Conservation (phyloP, 1,140 invertebrate species). For the Ganaspis sp. region DNA sequence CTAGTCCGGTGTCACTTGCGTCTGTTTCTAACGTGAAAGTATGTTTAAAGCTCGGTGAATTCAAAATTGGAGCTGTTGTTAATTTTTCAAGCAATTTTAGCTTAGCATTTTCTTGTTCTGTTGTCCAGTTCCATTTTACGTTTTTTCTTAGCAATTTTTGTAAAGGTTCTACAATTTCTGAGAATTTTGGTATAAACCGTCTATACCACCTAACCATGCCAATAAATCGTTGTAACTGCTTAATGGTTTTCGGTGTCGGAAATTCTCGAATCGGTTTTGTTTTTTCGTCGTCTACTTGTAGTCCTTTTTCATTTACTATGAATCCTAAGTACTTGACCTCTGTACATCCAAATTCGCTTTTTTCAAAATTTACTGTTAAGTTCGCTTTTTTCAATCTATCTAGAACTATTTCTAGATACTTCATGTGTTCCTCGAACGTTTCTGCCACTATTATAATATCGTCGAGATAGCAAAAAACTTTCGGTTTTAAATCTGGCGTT, state of each 20-base stretch:
- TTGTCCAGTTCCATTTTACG: no score
- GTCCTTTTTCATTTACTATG: constrained; percentile 48
- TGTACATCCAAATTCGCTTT: constrained; percentile 48
- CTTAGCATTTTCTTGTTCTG: no score
- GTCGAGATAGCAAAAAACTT: constrained; percentile 33
- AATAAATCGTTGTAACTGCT: constrained; percentile 51
- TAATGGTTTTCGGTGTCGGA: constrained; percentile 48
- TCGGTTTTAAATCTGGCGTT: background rate
- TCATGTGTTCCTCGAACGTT: constrained; percentile 47
- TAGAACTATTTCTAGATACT: constrained; percentile 45
- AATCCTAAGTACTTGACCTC: constrained; percentile 59
- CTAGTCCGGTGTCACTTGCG: no score
- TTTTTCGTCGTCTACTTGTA: constrained; percentile 55
- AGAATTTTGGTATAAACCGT: constrained; percentile 45
- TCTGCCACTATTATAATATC: constrained; percentile 32
- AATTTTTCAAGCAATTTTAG: no score
- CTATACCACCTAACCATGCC: constrained; percentile 57
- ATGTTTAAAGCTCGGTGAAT: no score
- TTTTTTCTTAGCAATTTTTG: no score
- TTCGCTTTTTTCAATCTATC: constrained; percentile 26
- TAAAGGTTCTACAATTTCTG: constrained; percentile 35
- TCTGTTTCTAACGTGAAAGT: no score
- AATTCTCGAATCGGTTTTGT: constrained; percentile 53
- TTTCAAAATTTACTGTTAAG: constrained; percentile 42
- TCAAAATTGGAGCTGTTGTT: no score